Evolutionary conservation across 1,140 invertebrate genomes (phyloP).

Genomic region (Tigriopus japonicus): DNA sequence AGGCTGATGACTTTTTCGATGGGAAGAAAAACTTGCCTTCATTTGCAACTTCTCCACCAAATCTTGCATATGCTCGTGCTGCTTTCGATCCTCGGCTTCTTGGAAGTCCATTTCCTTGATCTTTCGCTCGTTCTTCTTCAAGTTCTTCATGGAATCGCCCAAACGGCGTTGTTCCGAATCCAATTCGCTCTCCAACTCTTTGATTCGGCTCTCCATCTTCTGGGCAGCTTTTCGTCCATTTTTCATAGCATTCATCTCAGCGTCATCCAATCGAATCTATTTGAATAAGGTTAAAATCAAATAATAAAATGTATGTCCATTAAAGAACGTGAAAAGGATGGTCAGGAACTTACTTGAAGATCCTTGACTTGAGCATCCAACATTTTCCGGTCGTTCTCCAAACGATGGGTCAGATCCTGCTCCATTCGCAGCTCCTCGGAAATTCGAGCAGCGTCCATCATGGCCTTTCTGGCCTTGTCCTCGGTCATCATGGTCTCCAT

Average conservation of each 20-base stretch:
- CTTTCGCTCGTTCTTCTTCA: conserved; percentile 44
- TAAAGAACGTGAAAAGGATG: too few relatives aligned
- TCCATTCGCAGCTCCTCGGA: conserved; percentile 32
- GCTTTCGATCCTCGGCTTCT: conserved; percentile 89
- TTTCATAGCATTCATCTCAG: conserved; percentile 58
- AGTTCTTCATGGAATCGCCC: conserved; percentile 87
- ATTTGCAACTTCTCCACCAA: conserved; percentile 95
- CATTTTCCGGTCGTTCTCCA: conserved; percentile 42
- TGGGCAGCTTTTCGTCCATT: conserved; percentile 22
- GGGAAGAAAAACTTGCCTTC: conserved; percentile 36
- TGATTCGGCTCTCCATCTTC: conserved; percentile 42
- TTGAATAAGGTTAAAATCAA: conserved; percentile 37
- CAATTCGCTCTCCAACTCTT: conserved; percentile 40
- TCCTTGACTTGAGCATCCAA: conserved; percentile 37
- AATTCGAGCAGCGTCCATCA: conserved; percentile 34
- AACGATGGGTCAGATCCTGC: conserved; percentile 23
- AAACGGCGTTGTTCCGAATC: conserved; percentile 52
- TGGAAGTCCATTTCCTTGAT: conserved; percentile 55
- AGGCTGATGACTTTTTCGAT: too few relatives aligned
- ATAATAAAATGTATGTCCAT: conserved; percentile 23
- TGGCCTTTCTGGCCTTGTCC: conserved; percentile 29
- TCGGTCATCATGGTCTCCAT: conserved; percentile 31
- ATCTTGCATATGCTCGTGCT: conserved; percentile 92
- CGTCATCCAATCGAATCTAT: conserved; percentile 67
- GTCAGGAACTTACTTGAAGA: conserved; percentile 30